These are phyloP conservation scores for Nemopilema nomurai DNA, from an alignment of 30 jellyfish, hydroid and myxozoan species.

Conservation along the genomic window DNA sequence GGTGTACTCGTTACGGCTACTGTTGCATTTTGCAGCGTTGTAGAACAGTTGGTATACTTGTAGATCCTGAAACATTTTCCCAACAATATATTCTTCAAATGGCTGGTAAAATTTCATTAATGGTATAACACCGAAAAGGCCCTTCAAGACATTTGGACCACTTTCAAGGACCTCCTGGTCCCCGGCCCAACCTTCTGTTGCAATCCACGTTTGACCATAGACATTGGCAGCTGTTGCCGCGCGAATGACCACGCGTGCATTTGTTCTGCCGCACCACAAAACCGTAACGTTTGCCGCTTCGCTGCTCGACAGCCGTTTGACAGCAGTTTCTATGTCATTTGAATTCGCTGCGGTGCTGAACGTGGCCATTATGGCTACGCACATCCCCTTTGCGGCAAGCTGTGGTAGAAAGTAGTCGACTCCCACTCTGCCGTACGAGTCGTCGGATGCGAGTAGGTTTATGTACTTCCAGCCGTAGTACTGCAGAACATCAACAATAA, in stretches of 20 bases:
- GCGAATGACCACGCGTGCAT: conserved; percentile 46
- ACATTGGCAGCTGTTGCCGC: conserved; percentile 29
- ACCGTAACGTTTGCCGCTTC: conserved; percentile 50
- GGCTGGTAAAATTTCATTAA: conserved; percentile 39
- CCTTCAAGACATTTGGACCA: conserved; percentile 55
- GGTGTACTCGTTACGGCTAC: not conserved
- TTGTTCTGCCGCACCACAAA: conserved; percentile 67
- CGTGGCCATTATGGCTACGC: conserved; percentile 44
- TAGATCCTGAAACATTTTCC: conserved; percentile 11
- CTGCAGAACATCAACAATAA: conserved; percentile 66
- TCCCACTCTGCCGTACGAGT: conserved; percentile 88
- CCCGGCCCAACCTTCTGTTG: conserved; percentile 78
- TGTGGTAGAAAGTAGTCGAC: conserved; percentile 51
- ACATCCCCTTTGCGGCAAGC: conserved; percentile 33
- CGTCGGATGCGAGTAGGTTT: conserved; percentile 80
- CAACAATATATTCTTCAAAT: conserved; percentile 24
- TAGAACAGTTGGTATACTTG: not conserved
- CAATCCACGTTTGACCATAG: conserved; percentile 64
- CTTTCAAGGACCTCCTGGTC: conserved; percentile 21
- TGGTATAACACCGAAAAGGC: conserved; percentile 61
- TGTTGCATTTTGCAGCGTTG: conserved; percentile 4
- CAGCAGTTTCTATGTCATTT: conserved; percentile 4
- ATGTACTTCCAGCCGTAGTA: conserved; percentile 83
- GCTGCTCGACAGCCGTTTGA: conserved; percentile 4
- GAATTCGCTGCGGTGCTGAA: conserved; percentile 20